These are phyloP conservation scores for Thecocarcelia acutangulata DNA, from an alignment of 2,888 invertebrate genomes.

Conservation along the genomic window DNA sequence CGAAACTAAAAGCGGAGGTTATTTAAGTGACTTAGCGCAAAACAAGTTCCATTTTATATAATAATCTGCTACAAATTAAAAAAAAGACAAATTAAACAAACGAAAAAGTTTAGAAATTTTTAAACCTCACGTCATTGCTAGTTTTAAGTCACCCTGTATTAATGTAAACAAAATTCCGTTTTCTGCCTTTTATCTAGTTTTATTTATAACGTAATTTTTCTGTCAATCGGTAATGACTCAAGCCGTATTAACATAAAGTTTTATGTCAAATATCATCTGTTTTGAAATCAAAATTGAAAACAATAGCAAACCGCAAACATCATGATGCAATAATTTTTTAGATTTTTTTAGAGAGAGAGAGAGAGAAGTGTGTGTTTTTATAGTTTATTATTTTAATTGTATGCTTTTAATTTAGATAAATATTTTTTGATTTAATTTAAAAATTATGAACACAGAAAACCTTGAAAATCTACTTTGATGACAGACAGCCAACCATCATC, in stretches of 20 bases:
- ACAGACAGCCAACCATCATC: conserved; percentile 51
- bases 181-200: neutral
- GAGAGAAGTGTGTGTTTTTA: neutral
- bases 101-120: no score
- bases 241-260: conserved; percentile 22
- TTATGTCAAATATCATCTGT: conserved; percentile 47
- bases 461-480: conserved; percentile 65
- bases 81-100: no score
- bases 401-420: conserved; percentile 35
- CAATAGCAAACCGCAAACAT: conserved; percentile 58
- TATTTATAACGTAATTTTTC: neutral
- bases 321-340: conserved; percentile 66
- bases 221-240: conserved; percentile 15
- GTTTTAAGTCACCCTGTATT: no score
- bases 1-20: no score
- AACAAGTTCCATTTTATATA: no score
- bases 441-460: conserved; percentile 53
- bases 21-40: no score
- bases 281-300: conserved; percentile 35
- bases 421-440: conserved; percentile 48
- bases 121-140: no score
- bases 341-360: conserved; percentile 31
- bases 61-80: no score
- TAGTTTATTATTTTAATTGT: conserved; percentile 23
- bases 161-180: no score